Evolutionary conservation across 2,888 invertebrate genomes (phyloP), one percentile per base, ranked within the genome.

Genomic region (Ferrisia virgata): DNA sequence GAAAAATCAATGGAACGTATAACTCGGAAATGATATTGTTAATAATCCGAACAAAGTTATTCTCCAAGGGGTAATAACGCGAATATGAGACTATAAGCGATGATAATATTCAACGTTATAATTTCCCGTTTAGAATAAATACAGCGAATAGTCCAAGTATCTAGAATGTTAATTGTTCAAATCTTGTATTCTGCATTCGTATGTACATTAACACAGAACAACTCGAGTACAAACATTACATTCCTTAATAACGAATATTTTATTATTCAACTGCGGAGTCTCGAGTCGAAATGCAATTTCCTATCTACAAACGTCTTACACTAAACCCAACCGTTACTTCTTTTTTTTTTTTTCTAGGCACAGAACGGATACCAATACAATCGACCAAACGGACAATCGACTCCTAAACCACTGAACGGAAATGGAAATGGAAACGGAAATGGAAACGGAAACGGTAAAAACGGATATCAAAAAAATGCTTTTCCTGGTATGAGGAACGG

Each of bases 311-410:
- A 47, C 5, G 5, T 40, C 28, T 31, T n/a, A 31, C 22, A 36
- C 9, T 81, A 64, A 72, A 22, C 33, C 0, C 15, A 69, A 6
- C n/a, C n/a, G n/a, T n/a, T n/a, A n/a, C n/a, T n/a, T n/a, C n/a
- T n/a, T n/a, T n/a, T n/a, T 36, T 15, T 58, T 9, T 25, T 43
- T 43, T 84, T 39, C 2, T 36, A 84, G 84, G 84, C 84, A 64
- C 84, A 84, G 64, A 84, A 79, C 39, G 84, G 84, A 28, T 84
- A 84, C 43, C 84, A 84, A 64, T 84, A 84, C 31, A 79, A 79
- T 13, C 39, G 84, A 28, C 84, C 84, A 64, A 84, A 53, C n/a
- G 84, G 84, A 11, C 69, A 47, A 76, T 40, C 83, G 1, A 39
- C 72, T 5, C 9, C 28, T 0, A 43, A 79, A 69, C 58, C 58